A percentile compares a stretch with the other conserved stretches of the same genome.
phyloP scores from a whole-genome alignment of 53 echinoderm and acorn worm species.

The Luidia sarsii region DNA sequence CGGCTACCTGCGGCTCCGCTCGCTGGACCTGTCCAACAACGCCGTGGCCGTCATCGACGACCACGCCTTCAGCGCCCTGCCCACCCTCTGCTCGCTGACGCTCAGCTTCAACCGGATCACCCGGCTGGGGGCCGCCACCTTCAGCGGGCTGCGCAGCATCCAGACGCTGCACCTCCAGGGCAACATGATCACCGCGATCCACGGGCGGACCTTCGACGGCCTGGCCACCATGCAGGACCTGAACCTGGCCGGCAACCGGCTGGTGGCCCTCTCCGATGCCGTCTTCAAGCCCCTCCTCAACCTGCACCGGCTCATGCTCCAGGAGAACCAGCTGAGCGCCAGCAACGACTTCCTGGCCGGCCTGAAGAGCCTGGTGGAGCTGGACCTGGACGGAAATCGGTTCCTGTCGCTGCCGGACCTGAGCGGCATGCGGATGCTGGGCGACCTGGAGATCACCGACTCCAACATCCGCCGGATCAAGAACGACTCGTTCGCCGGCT shows the following conservation, averaged over 20 bases:
- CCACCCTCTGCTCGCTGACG: slow-evolving; percentile 43
- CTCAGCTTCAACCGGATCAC: slow-evolving; percentile 79
- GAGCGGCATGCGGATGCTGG: slow-evolving; percentile 70
- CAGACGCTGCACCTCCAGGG: slow-evolving; percentile 74
- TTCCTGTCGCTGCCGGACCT: slow-evolving; percentile 75
- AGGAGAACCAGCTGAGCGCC: slow-evolving; percentile 74
- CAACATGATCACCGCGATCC: slow-evolving; percentile 71
- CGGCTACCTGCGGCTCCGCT: slow-evolving; percentile 57
- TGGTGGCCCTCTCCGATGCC: slow-evolving; percentile 64
- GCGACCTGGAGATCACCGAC: slow-evolving; percentile 89
- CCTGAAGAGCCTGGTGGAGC: slow-evolving; percentile 63
- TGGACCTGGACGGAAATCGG: slow-evolving; percentile 85
- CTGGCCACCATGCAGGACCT: slow-evolving; percentile 70
- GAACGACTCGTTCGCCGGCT: slow-evolving; percentile 72
- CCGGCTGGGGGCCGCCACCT: slow-evolving; percentile 52
- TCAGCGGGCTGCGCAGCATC: slow-evolving; percentile 60
- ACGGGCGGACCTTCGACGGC: slow-evolving; percentile 64
- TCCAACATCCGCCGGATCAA: slow-evolving; percentile 65
- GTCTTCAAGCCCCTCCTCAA: slow-evolving; percentile 68
- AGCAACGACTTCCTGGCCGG: slow-evolving; percentile 66
- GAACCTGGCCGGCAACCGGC: slow-evolving; percentile 79
- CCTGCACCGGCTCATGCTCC: slow-evolving; percentile 71
- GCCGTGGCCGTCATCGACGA: slow-evolving; percentile 60
- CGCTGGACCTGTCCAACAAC: slow-evolving; percentile 78
- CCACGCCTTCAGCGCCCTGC: slow-evolving; percentile 61